These are phyloP conservation scores for Setipinna tenuifilis DNA, from an alignment of 2,797 vertebrate species.

Conservation along the genomic window DNA sequence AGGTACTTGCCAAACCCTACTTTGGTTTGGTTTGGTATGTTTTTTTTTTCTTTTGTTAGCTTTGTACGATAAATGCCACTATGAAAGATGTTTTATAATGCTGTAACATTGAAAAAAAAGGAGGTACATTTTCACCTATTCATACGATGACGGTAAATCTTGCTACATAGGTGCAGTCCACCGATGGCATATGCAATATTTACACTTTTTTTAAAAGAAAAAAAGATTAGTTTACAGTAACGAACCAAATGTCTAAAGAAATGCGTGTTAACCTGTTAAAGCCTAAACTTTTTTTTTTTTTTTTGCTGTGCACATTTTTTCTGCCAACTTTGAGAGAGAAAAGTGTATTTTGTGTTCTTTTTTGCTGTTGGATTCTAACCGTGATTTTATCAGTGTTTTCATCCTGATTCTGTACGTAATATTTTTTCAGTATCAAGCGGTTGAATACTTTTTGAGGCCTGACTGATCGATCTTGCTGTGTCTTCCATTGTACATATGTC, in stretches of 20 bases:
- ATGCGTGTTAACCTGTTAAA: slow-evolving; percentile 83
- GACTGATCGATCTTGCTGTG: slow-evolving; percentile 83
- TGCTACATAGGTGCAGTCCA: slow-evolving; percentile 90
- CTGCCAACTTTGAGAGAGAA: slow-evolving; percentile 85
- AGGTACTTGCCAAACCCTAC: slow-evolving; percentile 78
- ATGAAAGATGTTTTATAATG: slow-evolving; percentile 76
- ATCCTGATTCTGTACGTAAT: slow-evolving; percentile 83
- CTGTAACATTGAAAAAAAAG: slow-evolving; percentile 69
- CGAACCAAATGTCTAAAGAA: slow-evolving; percentile 96
- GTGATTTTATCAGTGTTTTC: slow-evolving; percentile 92
- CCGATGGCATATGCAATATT: slow-evolving; percentile 98
- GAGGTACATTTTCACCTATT: slow-evolving; percentile 45
- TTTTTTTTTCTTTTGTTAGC: slow-evolving; percentile 64
- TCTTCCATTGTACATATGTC: slow-evolving; percentile 95
- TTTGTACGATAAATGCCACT: slow-evolving; percentile 76
- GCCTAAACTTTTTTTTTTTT: slow-evolving; percentile 77
- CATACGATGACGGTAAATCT: slow-evolving; percentile 67
- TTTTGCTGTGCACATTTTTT: slow-evolving; percentile 86
- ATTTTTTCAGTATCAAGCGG: slow-evolving; percentile 88
- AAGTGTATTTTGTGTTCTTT: slow-evolving; percentile 71
- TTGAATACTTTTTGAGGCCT: slow-evolving; percentile 82
- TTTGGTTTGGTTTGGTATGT: slow-evolving; percentile 67
- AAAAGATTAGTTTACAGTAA: slow-evolving; percentile 94
- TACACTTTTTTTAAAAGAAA: slow-evolving; percentile 78
- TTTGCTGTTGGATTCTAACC: slow-evolving; percentile 88